These are phyloP conservation scores for Diploptera punctata DNA, from an alignment of 2,888 invertebrate species.

Conservation along the genomic window DNA sequence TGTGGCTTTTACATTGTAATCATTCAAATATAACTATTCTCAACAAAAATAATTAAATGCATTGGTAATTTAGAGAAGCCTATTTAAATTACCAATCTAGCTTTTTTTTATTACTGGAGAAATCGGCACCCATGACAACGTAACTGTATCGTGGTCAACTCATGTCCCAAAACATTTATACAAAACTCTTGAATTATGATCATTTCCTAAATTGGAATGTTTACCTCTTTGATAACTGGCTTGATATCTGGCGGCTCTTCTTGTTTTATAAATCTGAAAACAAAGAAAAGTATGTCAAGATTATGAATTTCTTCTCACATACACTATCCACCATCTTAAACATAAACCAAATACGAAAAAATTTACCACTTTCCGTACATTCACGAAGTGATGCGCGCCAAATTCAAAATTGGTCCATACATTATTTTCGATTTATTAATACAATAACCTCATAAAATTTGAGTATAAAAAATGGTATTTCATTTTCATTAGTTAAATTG, in stretches of 20 bases:
- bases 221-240: conserved; percentile 15
- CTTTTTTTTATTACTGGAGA: too few species aligned
- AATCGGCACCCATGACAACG: neutral
- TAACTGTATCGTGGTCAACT: neutral
- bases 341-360: neutral
- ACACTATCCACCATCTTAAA: neutral
- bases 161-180: neutral
- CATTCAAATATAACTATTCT: too few species aligned
- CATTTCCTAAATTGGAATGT: neutral
- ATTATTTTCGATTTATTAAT: too few species aligned
- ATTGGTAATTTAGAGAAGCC: too few species aligned
- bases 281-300: neutral
- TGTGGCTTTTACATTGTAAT: too few species aligned
- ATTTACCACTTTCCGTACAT: neutral
- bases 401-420: too few species aligned
- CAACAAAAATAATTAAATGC: too few species aligned
- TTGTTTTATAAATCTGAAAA: neutral
- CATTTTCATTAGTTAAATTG: too few species aligned
- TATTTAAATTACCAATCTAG: too few species aligned
- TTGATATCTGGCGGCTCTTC: conserved; percentile 13
- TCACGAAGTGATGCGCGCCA: neutral
- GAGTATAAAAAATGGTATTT: too few species aligned
- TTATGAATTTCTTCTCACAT: neutral
- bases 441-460: too few species aligned
- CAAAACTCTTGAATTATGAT: neutral